Percentiles rank a stretch among this genome's conserved stretches.
Evolutionary conservation across 1,140 invertebrate species (phyloP).

Genomic region (Mamestra configurata): DNA sequence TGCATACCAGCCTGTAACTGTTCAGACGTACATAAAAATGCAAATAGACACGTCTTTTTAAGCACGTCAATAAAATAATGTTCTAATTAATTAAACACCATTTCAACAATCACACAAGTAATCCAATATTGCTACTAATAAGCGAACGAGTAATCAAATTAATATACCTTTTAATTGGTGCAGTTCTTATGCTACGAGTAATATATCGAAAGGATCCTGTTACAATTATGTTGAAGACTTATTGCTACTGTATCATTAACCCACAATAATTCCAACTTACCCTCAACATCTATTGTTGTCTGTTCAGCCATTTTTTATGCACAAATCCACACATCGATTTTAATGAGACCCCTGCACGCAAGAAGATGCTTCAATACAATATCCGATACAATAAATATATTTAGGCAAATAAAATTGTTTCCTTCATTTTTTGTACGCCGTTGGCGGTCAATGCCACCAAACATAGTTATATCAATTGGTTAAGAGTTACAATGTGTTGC

Average conservation of each 20-base stretch:
- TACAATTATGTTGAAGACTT: neutral
- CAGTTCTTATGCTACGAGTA: neutral
- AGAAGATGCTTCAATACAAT: neutral
- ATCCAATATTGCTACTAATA: too few relatives aligned
- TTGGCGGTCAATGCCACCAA: slow-evolving; percentile 13
- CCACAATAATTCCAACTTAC: neutral
- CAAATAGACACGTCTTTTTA: too few relatives aligned
- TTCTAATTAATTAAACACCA: too few relatives aligned
- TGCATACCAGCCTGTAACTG: too few relatives aligned
- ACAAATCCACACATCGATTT: neutral
- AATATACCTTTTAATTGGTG: neutral
- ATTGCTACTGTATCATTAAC: too few relatives aligned
- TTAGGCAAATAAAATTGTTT: slow-evolving; percentile 13
- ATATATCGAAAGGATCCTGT: neutral
- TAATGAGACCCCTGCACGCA: slow-evolving; percentile 13
- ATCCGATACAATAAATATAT: neutral
- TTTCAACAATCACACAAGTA: too few relatives aligned
- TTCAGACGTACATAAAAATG: too few relatives aligned
- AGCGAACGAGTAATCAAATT: neutral
- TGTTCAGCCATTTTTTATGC: neutral
- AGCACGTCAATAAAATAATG: too few relatives aligned
- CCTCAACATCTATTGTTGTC: neutral
- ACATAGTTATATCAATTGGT: slow-evolving; percentile 22
- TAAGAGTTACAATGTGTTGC: slow-evolving; percentile 25
- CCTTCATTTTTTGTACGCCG: neutral